These are phyloP conservation scores for Corvus hawaiiensis DNA, from an alignment of 2,113 vertebrate species.

Conservation along the genomic window DNA sequence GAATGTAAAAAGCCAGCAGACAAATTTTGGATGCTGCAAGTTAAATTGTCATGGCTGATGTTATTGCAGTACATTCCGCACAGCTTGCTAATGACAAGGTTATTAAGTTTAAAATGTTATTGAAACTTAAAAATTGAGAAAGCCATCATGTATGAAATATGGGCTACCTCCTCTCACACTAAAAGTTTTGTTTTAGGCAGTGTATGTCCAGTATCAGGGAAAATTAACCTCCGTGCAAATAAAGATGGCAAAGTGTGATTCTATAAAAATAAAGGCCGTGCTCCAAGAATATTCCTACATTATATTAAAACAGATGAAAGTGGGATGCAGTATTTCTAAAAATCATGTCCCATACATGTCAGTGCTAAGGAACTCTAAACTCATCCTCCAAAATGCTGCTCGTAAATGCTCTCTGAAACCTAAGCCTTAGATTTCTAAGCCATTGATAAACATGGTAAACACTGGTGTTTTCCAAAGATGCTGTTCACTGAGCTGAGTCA, in stretches of 20 bases:
- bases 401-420: background rate
- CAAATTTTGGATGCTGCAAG: background rate
- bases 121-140: background rate
- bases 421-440: background rate
- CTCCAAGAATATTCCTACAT: background rate
- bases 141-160: background rate
- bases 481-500: background rate
- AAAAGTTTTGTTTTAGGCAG: background rate
- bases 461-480: background rate
- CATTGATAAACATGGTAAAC: background rate
- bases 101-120: background rate
- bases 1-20: background rate
- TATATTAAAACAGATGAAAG: background rate
- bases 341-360: rapidly evolving
- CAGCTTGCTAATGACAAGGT: background rate
- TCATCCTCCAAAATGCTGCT: background rate
- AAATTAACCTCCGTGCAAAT: background rate
- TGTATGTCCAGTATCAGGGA: background rate
- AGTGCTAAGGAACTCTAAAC: background rate
- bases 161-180: background rate
- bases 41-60: background rate
- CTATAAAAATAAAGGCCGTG: background rate
- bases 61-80: background rate
- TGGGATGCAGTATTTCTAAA: background rate
- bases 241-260: background rate